These are phyloP conservation scores for Apodemia mormo DNA, from an alignment of 2,888 invertebrate species.

Conservation along the genomic window DNA sequence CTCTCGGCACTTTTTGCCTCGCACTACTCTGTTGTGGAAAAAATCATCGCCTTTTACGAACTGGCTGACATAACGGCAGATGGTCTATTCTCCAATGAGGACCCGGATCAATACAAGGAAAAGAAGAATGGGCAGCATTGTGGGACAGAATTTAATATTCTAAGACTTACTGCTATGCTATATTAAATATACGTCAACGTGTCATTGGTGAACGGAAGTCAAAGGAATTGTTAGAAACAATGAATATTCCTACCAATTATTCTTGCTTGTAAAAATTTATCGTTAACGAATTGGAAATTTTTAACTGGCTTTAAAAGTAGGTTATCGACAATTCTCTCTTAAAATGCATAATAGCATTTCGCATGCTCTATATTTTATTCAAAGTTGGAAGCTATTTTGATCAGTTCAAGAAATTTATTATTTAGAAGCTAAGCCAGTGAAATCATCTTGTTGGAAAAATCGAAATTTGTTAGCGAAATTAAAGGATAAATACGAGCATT, in stretches of 20 bases:
- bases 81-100: too few relatives aligned
- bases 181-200: background rate
- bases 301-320: conserved; percentile 3
- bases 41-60: too few relatives aligned
- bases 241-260: background rate
- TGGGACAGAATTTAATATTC: too few relatives aligned
- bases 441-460: background rate
- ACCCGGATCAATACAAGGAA: too few relatives aligned
- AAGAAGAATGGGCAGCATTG: too few relatives aligned
- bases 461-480: too few relatives aligned
- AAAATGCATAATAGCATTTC: conserved; percentile 5
- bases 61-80: too few relatives aligned
- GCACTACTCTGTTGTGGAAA: too few relatives aligned
- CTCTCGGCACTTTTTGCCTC: too few relatives aligned
- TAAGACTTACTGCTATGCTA: too few relatives aligned
- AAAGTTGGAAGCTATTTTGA: background rate
- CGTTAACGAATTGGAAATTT: conserved; percentile 4
- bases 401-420: background rate
- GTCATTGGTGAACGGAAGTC: background rate
- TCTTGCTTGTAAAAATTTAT: conserved; percentile 1
- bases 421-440: background rate
- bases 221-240: background rate
- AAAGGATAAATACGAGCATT: too few relatives aligned
- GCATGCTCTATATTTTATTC: background rate
- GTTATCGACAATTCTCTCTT: conserved; percentile 1